A percentile compares a stretch with the other conserved stretches of the same genome.
phyloP scores from a whole-genome alignment of 2,113 vertebrate genomes.

The Andinoacara biseriatus region DNA sequence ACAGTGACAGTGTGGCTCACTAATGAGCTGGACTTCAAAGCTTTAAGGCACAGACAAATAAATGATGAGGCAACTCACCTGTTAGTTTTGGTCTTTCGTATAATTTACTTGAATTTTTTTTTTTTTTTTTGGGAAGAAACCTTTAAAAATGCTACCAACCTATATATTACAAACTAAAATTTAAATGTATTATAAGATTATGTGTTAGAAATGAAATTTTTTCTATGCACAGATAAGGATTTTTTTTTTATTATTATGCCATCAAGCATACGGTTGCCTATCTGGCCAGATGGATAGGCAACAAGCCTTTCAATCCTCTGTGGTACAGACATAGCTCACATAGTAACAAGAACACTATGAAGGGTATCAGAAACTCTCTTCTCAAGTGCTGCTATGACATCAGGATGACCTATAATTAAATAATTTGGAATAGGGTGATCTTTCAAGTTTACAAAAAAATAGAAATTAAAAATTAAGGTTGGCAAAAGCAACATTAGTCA shows the following conservation, averaged over 20 bases:
- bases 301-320: neutral
- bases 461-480: fast-evolving
- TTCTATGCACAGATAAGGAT: neutral
- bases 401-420: neutral
- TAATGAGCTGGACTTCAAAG: neutral
- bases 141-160: neutral
- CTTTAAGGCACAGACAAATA: neutral
- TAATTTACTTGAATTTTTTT: neutral
- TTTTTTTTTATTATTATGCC: too few species aligned
- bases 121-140: neutral
- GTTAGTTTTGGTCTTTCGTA: neutral
- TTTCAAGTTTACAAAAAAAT: neutral
- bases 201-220: neutral
- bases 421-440: neutral
- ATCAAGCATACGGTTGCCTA: neutral
- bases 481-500: neutral
- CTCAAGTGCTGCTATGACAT: neutral
- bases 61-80: neutral
- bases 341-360: neutral
- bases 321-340: neutral
- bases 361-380: neutral
- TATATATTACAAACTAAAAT: neutral
- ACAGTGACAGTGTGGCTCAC: neutral
- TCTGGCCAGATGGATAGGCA: neutral
- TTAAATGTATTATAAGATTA: neutral